Conservation (phyloP, 1,140 invertebrate species). For the Anagrus nilaparvatae region DNA sequence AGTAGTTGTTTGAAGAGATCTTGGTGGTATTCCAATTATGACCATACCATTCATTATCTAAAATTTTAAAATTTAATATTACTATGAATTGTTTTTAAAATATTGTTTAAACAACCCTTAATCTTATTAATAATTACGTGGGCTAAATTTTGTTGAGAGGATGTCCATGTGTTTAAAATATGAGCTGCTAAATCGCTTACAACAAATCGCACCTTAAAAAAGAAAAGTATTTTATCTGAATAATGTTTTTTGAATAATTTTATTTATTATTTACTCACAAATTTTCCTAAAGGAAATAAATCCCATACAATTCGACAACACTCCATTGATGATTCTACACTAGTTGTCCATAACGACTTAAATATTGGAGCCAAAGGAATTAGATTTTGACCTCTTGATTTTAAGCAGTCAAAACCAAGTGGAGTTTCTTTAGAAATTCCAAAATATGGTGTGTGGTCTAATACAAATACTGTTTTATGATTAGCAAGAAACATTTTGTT, state of each 20-base stretch:
- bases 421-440: conserved; percentile 74
- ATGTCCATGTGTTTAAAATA: conserved; percentile 71
- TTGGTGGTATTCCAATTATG: conserved; percentile 56
- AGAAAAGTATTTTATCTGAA: no score
- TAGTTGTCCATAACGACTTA: conserved; percentile 91
- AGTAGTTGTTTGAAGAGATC: conserved; percentile 40
- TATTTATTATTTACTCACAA: no score
- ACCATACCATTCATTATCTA: conserved; percentile 64
- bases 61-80: conserved; percentile 13
- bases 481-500: conserved; percentile 51
- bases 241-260: no score
- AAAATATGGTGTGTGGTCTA: conserved; percentile 87
- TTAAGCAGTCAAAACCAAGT: conserved; percentile 81
- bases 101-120: conserved; percentile 5
- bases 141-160: conserved; percentile 69
- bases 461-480: conserved; percentile 90
- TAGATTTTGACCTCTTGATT: conserved; percentile 55
- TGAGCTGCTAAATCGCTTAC: conserved; percentile 71
- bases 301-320: conserved; percentile 96
- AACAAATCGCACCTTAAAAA: conserved; percentile 63
- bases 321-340: conserved; percentile 87
- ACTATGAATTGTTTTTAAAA: conserved; percentile 4
- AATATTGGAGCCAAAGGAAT: conserved; percentile 69
- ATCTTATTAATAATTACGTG: conserved; percentile 53
- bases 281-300: conserved; percentile 78